A percentile compares a stretch with the other conserved stretches of the same genome.
phyloP scores from a whole-genome alignment of 2,113 vertebrate genomes.

The Pseudonaja textilis region DNA sequence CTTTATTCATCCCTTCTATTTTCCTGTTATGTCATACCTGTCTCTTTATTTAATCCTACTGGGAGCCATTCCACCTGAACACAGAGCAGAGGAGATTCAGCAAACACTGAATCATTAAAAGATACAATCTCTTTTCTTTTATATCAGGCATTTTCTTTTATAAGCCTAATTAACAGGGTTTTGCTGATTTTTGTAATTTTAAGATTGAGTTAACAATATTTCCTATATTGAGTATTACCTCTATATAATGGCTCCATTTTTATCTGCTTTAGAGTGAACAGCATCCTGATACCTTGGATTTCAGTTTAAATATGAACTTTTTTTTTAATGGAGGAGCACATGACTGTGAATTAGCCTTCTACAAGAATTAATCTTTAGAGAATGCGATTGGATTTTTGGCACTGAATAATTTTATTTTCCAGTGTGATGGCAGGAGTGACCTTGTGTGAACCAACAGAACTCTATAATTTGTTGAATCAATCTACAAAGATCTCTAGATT shows the following conservation, averaged over 20 bases:
- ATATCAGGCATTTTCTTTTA: background rate
- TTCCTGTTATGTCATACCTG: background rate
- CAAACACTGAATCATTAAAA: background rate
- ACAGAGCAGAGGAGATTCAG: background rate
- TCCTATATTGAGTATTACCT: background rate
- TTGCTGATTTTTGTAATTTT: background rate
- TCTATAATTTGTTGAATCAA: conserved; percentile 86
- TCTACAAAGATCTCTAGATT: conserved; percentile 65
- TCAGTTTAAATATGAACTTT: background rate
- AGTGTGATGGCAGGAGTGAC: conserved; percentile 67
- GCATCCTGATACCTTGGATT: background rate
- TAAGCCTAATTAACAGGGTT: background rate
- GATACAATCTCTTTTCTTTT: background rate
- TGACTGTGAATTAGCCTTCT: background rate
- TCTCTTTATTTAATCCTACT: background rate
- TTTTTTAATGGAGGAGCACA: background rate
- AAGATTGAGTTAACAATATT: background rate
- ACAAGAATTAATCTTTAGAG: background rate
- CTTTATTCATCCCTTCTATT: background rate
- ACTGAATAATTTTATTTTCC: background rate
- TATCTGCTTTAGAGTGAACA: background rate
- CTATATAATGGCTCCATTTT: background rate
- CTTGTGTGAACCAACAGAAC: conserved; percentile 74
- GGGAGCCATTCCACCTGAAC: background rate
- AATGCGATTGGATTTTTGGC: background rate